Evolutionary conservation across 2,113 vertebrate genomes (phyloP), one percentile per base, ranked within the genome.

Genomic region (Montifringilla adamsi): DNA sequence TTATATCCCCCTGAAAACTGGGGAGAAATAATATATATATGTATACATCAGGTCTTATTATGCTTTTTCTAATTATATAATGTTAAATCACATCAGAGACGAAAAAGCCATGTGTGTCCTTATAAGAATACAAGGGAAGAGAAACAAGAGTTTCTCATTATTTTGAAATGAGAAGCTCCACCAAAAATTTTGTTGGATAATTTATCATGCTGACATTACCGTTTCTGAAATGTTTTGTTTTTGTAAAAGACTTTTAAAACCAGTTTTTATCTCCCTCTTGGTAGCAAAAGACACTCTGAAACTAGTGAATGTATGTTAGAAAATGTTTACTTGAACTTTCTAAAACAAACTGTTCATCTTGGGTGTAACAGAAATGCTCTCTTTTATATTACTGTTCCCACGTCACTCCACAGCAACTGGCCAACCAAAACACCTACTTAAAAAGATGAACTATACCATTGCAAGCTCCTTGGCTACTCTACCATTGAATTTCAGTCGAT

Each of bases 351-450:
- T 96, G 80, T 97, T 97, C 97, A 93, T 97, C 96, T 97, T 97
- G 97, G 97, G 97, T 97, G 97, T 98, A 97, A 98, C 97, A 98
- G 95, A 97, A 97, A 95, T 91, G 92, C 83, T 97, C 95, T 95
- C 81, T 95, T 96, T 93, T 96, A 84, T 95, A 91, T 97, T 92
- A 64, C 97, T 92, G 84, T 98, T 98, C 98, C 97, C 98, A 98
- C 97, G 97, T 97, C 97, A 97, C 95, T 96, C 94, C 91, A 64
- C 67, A 91, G 91, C 75, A 87, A 96, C 87, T 75, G 63, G 97
- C 98, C 98, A 98, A 98, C 96, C 97, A 97, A 97, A 98, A 98
- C 98, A 98, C 97, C 94, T 97, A 95, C 97, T 98, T 94, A 93
- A 80, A 94, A 95, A 90, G 95, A 98, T 97, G 94, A 92, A 72